Conservation (phyloP, 1,140 invertebrate species). For the Stratiolaelaps scimitus region DNA sequence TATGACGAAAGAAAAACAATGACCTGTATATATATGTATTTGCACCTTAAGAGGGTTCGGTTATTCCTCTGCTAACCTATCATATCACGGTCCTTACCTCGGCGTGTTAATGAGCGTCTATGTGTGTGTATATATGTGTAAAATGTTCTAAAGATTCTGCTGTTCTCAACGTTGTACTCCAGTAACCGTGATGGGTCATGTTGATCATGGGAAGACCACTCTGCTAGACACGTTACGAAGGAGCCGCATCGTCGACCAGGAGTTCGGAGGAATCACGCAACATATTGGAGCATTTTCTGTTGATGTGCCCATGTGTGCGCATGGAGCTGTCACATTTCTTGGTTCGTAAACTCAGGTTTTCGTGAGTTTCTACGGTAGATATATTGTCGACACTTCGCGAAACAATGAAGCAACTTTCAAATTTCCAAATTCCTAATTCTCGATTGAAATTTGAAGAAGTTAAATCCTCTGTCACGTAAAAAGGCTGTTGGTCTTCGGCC, state of each 20-base stretch:
- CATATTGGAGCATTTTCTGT: slow-evolving; percentile 95
- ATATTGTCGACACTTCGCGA: too few relatives aligned
- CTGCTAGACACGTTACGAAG: slow-evolving; percentile 77
- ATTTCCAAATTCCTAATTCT: not conserved
- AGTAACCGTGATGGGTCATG: slow-evolving; percentile 97
- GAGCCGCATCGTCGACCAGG: slow-evolving; percentile 67
- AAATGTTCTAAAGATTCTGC: too few relatives aligned
- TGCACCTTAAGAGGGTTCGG: too few relatives aligned
- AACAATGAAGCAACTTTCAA: too few relatives aligned
- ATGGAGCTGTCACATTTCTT: slow-evolving; percentile 22
- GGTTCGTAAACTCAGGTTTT: slow-evolving; percentile 23
- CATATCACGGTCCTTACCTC: too few relatives aligned
- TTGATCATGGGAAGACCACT: slow-evolving; percentile 98
- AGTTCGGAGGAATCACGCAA: slow-evolving; percentile 99
- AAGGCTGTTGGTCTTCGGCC: too few relatives aligned
- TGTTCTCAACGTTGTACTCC: not conserved
- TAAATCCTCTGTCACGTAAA: too few relatives aligned
- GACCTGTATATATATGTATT: too few relatives aligned
- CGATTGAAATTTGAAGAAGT: slow-evolving; percentile 20
- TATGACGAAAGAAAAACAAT: too few relatives aligned
- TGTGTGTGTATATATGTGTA: too few relatives aligned
- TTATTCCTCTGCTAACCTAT: too few relatives aligned
- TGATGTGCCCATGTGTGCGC: slow-evolving; percentile 31
- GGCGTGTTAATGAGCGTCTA: too few relatives aligned
- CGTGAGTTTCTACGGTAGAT: not conserved